These are phyloP conservation scores for Alosa alosa DNA, from an alignment of 2,113 vertebrate species.

Conservation along the genomic window DNA sequence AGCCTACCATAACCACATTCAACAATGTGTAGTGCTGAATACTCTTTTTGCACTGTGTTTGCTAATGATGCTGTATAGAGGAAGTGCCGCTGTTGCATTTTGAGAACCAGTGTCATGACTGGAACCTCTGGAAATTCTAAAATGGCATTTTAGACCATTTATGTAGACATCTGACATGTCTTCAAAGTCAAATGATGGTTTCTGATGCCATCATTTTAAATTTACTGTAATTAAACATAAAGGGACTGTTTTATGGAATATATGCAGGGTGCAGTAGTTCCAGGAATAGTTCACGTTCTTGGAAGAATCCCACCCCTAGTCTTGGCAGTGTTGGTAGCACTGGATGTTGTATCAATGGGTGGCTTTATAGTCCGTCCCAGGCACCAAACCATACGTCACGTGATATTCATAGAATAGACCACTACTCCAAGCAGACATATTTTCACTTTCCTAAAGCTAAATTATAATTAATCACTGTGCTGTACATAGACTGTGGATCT, in stretches of 20 bases:
- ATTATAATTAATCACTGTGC: background rate
- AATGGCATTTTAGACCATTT: background rate
- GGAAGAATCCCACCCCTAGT: slow-evolving; percentile 49
- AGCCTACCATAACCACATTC: background rate
- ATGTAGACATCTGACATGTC: too few species aligned
- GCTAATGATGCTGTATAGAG: background rate
- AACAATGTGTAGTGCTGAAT: background rate
- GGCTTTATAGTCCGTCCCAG: slow-evolving; percentile 64
- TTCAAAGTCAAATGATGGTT: background rate
- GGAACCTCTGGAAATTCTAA: background rate
- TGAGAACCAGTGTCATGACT: background rate
- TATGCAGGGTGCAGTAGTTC: slow-evolving; percentile 19
- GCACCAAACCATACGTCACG: slow-evolving; percentile 55
- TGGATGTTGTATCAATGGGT: slow-evolving; percentile 61
- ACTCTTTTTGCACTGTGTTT: background rate
- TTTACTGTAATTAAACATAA: background rate
- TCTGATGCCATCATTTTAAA: background rate
- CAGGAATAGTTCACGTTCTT: slow-evolving; percentile 62
- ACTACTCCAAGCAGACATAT: slow-evolving; percentile 36
- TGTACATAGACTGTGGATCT: background rate
- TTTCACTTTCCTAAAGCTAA: slow-evolving; percentile 23
- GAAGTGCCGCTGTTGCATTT: background rate
- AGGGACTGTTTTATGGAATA: background rate
- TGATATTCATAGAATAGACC: slow-evolving; percentile 47
- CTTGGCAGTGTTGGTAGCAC: slow-evolving; percentile 41